Conservation (phyloP, 2,113 vertebrate species). For the Eidolon helvum region DNA sequence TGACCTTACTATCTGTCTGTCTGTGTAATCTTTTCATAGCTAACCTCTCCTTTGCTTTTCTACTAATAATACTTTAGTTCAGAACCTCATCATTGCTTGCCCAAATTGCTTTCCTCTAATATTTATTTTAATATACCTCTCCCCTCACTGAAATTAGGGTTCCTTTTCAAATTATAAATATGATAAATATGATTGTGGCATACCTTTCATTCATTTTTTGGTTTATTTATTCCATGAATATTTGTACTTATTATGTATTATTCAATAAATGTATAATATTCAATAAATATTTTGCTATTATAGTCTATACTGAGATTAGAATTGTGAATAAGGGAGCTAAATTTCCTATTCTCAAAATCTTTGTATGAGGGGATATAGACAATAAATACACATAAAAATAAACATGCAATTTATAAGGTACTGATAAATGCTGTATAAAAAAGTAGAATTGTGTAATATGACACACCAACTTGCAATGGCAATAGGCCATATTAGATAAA, state of each 20-base stretch:
- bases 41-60: neutral
- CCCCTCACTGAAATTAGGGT: neutral
- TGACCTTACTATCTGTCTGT: neutral
- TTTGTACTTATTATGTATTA: neutral
- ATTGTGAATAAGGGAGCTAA: neutral
- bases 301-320: neutral
- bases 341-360: neutral
- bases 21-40: neutral
- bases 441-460: neutral
- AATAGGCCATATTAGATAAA: neutral
- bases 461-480: neutral
- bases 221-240: neutral
- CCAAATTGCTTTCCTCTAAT: neutral
- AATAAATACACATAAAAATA: neutral
- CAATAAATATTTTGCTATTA: neutral
- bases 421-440: neutral
- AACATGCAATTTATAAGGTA: neutral
- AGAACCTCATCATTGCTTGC: neutral
- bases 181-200: neutral
- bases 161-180: neutral
- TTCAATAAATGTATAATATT: neutral
- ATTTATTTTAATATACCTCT: neutral
- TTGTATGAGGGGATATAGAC: neutral
- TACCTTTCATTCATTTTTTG: neutral
- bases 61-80: neutral